These are phyloP conservation scores for Hucho hucho DNA, from an alignment of 2,113 vertebrate species.

Conservation along the genomic window DNA sequence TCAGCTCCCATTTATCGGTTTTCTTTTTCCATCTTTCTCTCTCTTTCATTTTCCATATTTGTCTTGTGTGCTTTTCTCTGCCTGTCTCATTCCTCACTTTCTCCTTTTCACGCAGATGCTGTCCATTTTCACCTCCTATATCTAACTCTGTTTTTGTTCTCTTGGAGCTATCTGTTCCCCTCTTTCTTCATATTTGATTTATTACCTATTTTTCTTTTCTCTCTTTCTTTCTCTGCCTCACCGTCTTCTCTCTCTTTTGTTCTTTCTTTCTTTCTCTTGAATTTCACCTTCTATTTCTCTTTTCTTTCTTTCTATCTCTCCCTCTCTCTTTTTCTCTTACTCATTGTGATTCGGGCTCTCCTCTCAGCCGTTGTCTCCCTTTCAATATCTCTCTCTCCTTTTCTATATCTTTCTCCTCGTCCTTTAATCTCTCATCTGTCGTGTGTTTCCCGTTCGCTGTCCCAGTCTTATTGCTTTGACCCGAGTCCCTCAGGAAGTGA, in stretches of 20 bases:
- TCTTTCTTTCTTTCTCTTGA: background rate
- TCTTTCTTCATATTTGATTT: slow-evolving; percentile 2
- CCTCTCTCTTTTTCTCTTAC: slow-evolving; percentile 15
- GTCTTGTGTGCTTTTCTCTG: slow-evolving; percentile 23
- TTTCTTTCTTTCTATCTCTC: too few relatives aligned
- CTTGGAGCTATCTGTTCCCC: background rate
- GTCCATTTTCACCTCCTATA: too few relatives aligned
- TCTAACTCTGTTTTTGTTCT: too few relatives aligned
- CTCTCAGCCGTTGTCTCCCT: background rate
- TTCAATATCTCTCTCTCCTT: slow-evolving; percentile 26
- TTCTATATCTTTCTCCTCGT: background rate
- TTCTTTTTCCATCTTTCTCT: slow-evolving; percentile 2
- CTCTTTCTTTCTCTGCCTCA: slow-evolving; percentile 8
- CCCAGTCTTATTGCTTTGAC: too few relatives aligned
- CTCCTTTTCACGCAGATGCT: too few relatives aligned
- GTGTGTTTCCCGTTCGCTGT: slow-evolving; percentile 18
- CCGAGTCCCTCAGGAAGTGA: background rate
- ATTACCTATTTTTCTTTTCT: too few relatives aligned
- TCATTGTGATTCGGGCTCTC: background rate
- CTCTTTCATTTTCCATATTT: slow-evolving; percentile 14
- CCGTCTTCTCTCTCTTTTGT: background rate
- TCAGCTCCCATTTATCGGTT: slow-evolving; percentile 36
- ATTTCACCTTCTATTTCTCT: background rate
- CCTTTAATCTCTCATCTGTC: slow-evolving; percentile 25
- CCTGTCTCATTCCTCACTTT: too few relatives aligned